Base-by-base conservation (phyloP, 2,113 vertebrate species). In the Leucoraja erinaceus region DNA sequence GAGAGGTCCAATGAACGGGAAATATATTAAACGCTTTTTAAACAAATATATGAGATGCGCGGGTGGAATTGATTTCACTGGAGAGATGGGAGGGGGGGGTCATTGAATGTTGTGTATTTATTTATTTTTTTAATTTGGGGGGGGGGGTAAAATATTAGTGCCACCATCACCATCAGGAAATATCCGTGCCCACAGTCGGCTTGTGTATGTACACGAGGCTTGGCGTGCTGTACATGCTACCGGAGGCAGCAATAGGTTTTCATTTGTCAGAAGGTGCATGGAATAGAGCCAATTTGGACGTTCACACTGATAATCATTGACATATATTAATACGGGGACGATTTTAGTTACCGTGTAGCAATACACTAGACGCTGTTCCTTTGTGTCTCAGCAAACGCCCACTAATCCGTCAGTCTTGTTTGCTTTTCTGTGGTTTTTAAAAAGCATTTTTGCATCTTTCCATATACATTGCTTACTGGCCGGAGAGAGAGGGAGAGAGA, bases 321-420 rank as follows among this genome's bases (percentile, higher is more conserved):
- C 83, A 63, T 63, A 86, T 61, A 63, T 86, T 86, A 86, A 63
- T 86, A 61, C 63, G 59, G n/a, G 83, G 61, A 86, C 61, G 59
- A 86, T 86, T 86, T 86, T 86, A 63, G 56, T 83, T 20, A 63
- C 83, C 7, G 59, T 86, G 83, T 16, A 63, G 28, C 83, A 86
- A 86, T 63, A 86, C 83, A 86, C 59, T 31, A 63, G 83, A 59
- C 83, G 28, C 83, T 61, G 28, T 4, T 86, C 83, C 83, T 86
- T 86, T 86, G 59, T 86, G 28, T 86, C n/a, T 56, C 63, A 28
- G 61, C 59, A 86, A 31, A 56, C 83, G 83, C 83, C 83, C 83
- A 86, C 83, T 63, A 63, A 86, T 63, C 83, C 83, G 83, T 86
- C 83, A 86, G n/a, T 14, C 83, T 63, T 86, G 83, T 86, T 86